Base-by-base conservation (phyloP, 2,113 vertebrate species). In the Semicossyphus pulcher region DNA sequence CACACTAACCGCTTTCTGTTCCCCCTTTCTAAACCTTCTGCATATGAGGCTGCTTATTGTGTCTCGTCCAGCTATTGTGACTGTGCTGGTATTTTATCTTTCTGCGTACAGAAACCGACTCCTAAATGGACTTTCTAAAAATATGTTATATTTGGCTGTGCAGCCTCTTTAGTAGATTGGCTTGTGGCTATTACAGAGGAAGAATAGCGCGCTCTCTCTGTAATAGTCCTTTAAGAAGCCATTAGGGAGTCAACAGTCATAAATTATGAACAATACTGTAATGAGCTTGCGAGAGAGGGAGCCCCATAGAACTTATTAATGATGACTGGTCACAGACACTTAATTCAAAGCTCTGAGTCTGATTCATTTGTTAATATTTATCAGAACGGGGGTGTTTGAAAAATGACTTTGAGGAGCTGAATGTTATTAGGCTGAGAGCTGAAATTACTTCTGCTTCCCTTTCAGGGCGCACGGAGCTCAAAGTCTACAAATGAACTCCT, bases 311-410 rank as follows among this genome's bases (percentile, higher is more conserved):
- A 84, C 80, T 77, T 89, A 92, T 91, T 93, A 93, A 92, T 86
- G 85, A 91, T 71, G 81, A 80, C 81, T 84, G 83, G 80, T 90
- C 86, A 86, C 90, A 89, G 86, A 88, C 88, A 86, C 86, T 92
- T 92, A 80, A 92, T 93, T 92, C 88, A 80, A 89, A 91, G 81
- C 90, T 90, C 93, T 89, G 92, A 73, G 78, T 73, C 82, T 83
- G 81, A 91, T 92, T 92, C 89, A 92, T 94, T 93, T 92, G 88
- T 93, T 92, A 86, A 92, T 93, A 91, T 92, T 89, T 92, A 87
- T 94, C 89, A 88, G 80, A 87, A 79, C 26, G 70, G 52, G 72
- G 66, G 75, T 20, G 61, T 49, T 69, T 87, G 85, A 92, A 72
- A 86, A 89, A 92, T 84, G 72, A 86, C 70, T 86, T 57, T 23